Evolutionary conservation across 2,888 invertebrate species (phyloP), one percentile per base, ranked within the genome.

Genomic region (Drosophila austrosaltans): DNA sequence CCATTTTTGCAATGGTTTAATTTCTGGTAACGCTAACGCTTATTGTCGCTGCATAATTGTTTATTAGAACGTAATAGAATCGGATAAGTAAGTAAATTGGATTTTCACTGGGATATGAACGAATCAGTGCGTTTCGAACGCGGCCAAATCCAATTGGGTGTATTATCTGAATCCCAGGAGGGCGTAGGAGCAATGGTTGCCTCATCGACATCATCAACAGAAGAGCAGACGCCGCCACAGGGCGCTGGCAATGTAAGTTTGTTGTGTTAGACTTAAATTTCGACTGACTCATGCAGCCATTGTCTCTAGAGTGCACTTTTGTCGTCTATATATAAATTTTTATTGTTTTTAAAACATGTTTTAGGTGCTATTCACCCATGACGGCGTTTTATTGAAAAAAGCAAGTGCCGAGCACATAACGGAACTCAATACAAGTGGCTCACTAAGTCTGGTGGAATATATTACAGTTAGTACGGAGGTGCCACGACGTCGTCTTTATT

Each of bases 351-450:
- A 16, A 16, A 36, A 36, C 8, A 8, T 39, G n/a, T 12, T 10
- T 2, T 63, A 96, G 95, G 95, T 96, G 80, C 93, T 96, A 48
- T 96, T 95, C 91, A 95, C 95, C n/a, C 96, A 97, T 91, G 96
- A 96, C 92, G 96, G 96, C 4, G 96, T 97, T 22, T 93, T 96
- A 6, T 93, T 96, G 72, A 95, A 95, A 84, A 94, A 95, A 57
- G 95, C 95, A 60, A 93, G 94, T 56, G 94, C 95, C 0, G 93
- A 94, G 36, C 94, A 94, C 53, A 94, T 94, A 90, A 93, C 93
- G 70, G 96, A 95, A 82, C 91, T 95, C 86, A 95, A 94, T 92
- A 94, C 93, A 72, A 95, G 92, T 58, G 92, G 92, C 2, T 89
- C 92, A 0, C 61, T 92, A 32, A 91, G 90, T 22, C 69, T 92